These are phyloP conservation scores for Paraescarpia echinospica DNA, from an alignment of 1,140 invertebrate species.

Conservation along the genomic window DNA sequence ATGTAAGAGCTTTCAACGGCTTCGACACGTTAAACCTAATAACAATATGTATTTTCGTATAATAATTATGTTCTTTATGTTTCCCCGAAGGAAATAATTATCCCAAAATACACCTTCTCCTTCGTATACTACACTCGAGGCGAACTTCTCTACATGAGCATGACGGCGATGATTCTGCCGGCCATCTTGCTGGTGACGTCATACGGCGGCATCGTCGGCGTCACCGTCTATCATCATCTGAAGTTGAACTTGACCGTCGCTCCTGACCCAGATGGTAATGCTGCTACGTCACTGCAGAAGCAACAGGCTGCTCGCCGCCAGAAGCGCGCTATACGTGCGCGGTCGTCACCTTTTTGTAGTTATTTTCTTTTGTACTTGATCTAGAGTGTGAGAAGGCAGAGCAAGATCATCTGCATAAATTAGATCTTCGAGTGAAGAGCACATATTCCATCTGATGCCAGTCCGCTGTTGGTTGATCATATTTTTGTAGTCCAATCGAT, in stretches of 20 bases:
- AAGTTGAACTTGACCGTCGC: neutral
- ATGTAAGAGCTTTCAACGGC: no score
- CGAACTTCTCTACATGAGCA: neutral
- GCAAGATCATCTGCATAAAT: no score
- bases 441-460: no score
- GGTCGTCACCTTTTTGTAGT: no score
- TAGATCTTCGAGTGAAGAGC: no score
- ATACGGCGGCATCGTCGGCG: neutral
- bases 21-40: no score
- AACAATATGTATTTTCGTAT: neutral
- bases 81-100: neutral
- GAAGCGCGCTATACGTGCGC: neutral
- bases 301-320: neutral
- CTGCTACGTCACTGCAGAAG: neutral
- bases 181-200: neutral
- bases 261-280: neutral
- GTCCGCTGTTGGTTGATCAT: no score
- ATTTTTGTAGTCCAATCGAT: no score
- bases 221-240: neutral
- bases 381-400: no score
- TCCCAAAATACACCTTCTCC: neutral
- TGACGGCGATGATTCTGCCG: neutral
- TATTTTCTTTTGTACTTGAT: no score
- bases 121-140: neutral
- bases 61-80: neutral